A percentile compares a stretch with the other conserved stretches of the same genome.
phyloP scores from a whole-genome alignment of 2,113 vertebrate genomes.

The Trinectes maculatus region DNA sequence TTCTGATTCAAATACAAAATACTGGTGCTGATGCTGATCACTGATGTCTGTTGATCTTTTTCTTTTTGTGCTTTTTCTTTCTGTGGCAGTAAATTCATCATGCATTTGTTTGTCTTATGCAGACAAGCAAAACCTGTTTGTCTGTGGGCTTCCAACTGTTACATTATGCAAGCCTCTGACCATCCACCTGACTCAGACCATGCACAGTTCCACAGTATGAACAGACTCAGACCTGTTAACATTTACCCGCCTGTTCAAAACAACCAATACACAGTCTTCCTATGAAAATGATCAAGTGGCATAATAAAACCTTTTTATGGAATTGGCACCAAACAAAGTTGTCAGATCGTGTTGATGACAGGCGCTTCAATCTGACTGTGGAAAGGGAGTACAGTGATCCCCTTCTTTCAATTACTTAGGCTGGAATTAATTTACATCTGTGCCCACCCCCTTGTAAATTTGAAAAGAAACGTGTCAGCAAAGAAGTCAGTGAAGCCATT shows the following conservation, averaged over 20 bases:
- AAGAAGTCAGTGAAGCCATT: slow-evolving; percentile 22
- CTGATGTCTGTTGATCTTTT: background rate
- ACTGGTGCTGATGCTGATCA: background rate
- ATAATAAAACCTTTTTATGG: slow-evolving; percentile 49
- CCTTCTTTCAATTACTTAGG: slow-evolving; percentile 69
- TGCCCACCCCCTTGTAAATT: slow-evolving; percentile 55
- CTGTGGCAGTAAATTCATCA: background rate
- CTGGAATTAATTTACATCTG: slow-evolving; percentile 56
- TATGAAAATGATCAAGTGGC: slow-evolving; percentile 35
- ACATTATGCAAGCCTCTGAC: slow-evolving; percentile 13
- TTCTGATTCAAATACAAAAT: no score
- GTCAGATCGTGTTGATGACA: slow-evolving; percentile 38
- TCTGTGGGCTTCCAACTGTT: slow-evolving; percentile 12
- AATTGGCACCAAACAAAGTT: slow-evolving; percentile 51
- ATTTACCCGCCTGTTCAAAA: slow-evolving; percentile 10
- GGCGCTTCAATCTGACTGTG: slow-evolving; percentile 49
- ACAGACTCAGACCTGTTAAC: slow-evolving; percentile 13
- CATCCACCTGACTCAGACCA: slow-evolving; percentile 7
- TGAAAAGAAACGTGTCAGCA: slow-evolving; percentile 11
- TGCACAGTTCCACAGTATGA: background rate
- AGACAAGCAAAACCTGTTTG: slow-evolving; percentile 5
- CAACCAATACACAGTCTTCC: no score
- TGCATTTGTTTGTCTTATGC: background rate
- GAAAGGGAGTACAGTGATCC: slow-evolving; percentile 19
- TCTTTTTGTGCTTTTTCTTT: background rate